A percentile compares a stretch with the other conserved stretches of the same genome.
Evolutionary conservation across 2,888 invertebrate genomes (phyloP).

Genomic region (Clivina fossor): DNA sequence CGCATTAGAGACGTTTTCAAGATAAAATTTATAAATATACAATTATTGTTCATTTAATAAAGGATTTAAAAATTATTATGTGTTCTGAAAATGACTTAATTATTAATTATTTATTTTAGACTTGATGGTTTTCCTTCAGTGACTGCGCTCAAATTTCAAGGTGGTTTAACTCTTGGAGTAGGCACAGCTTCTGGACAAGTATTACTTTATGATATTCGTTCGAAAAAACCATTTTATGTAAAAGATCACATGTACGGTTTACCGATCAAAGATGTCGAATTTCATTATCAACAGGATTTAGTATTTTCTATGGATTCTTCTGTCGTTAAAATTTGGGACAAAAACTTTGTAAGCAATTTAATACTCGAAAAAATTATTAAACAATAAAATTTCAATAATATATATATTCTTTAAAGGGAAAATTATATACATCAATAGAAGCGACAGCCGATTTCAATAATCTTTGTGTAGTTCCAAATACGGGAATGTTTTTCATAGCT

Average conservation of each 20-base stretch:
- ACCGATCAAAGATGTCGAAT: constrained; percentile 87
- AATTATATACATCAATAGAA: constrained; percentile 92
- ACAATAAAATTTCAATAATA: background rate
- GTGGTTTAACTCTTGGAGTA: constrained; percentile 77
- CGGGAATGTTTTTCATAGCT: constrained; percentile 91
- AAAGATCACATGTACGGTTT: constrained; percentile 96
- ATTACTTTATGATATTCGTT: constrained; percentile 90
- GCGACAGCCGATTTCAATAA: constrained; percentile 85
- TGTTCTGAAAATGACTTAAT: too few relatives aligned
- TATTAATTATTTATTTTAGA: constrained; percentile 54
- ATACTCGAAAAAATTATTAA: constrained; percentile 29
- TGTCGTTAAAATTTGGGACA: constrained; percentile 89
- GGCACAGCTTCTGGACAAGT: constrained; percentile 95
- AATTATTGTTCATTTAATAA: too few relatives aligned
- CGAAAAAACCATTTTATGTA: constrained; percentile 80
- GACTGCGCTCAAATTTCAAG: constrained; percentile 77
- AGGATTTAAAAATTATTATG: too few relatives aligned
- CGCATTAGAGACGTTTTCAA: too few relatives aligned
- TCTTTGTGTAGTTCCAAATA: constrained; percentile 84
- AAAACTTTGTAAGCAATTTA: constrained; percentile 66
- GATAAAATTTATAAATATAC: too few relatives aligned
- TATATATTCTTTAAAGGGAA: constrained; percentile 66
- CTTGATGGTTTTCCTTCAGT: constrained; percentile 69
- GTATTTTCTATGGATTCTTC: constrained; percentile 88
- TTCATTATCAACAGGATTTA: constrained; percentile 76